Evolutionary conservation across 2,888 invertebrate species (phyloP), one percentile per base, ranked within the genome.

Genomic region (Augiades crinisus): DNA sequence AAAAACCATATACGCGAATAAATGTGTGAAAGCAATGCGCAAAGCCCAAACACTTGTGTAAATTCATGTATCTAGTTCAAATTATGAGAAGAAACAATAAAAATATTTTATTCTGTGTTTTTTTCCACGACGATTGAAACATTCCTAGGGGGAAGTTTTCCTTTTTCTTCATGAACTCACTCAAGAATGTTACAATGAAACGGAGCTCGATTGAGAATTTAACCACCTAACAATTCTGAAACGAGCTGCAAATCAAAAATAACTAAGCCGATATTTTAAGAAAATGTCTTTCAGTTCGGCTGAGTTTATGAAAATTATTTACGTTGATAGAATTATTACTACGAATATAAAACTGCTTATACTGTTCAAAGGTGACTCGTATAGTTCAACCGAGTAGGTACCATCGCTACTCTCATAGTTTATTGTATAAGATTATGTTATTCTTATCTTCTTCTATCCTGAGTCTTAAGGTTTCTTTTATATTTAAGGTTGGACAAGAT

Each of bases 221-320:
- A 22, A 8, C 3, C 21, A 12, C 4, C 8, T 22, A 13, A 10
- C 30, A 31, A 12, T 31, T 13, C 19, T 19, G 13, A 19, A 30
- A 7, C 30, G 8, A 30, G 31, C 13, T 13, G 27, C 27, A 27
- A 13, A 19, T 31, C 19, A 31, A 43, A 30, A 30, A 43, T 31
- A 43, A 43, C 31, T 12, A n/a, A 31, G 30, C 31, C 7, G 43
- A 43, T 31, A 43, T 43, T 43, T 31, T 13, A 31, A 43, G 31
- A 21, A 17, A 43, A 43, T 30, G 13, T 31, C 31, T 27, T 19
- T 4, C 19, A 43, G 13, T 43, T 12, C 30, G 43, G 8, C 1
- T 19, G 19, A 31, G 7, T 17, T 43, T 31, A 31, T 30, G 19
- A n/a, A 31, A 31, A 43, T 31, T 31, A 43, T 43, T 27, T 19